Evolutionary conservation across 1,140 invertebrate species (phyloP), one percentile per base, ranked within the genome.

Genomic region (Helicoverpa zea): DNA sequence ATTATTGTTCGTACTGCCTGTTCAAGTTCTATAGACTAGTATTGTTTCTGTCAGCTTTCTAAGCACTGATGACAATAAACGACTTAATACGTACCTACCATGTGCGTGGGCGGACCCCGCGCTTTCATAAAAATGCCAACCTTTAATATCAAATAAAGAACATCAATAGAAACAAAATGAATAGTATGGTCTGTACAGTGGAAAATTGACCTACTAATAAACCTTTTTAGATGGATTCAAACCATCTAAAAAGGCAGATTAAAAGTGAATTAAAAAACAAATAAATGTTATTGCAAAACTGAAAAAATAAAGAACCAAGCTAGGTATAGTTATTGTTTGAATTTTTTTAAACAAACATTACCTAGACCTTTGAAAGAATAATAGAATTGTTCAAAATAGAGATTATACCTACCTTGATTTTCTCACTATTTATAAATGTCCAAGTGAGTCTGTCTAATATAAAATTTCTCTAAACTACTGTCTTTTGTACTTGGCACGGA

Each of bases 41-140:
- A 75, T 75, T 75, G 73, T 63, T 61, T 75, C 18, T 75, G 73
- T 23, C 73, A 75, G 56, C 73, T 75, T 61, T 61, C 73, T 73
- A 56, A 73, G 18, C 59, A 18, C 43, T 47, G 12, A 29, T 35
- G 52, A 73, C 16, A 63, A 63, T 76, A 63, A 76, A 35, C 58
- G 49, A 76, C 47, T 76, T 63, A 61, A 63, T 63, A 63, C 3
- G 35, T 35, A 35, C 35, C 35, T 35, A 35, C 47, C 14, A 59
- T 47, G n/a, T 23, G 66, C 18, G 66, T 70, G 49, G 49, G 63
- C 11, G 43, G 63, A 66, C 18, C 11, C 18, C 29, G 16, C 10
- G 63, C 63, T 66, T 66, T 66, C 35, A 35, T 66, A n/a, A n/a
- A 66, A 66, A 49, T 23, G 16, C n/a, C 10, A 18, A 66, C 10